Evolutionary conservation across 2,797 vertebrate genomes (phyloP).

Genomic region (Lacerta viridis): DNA sequence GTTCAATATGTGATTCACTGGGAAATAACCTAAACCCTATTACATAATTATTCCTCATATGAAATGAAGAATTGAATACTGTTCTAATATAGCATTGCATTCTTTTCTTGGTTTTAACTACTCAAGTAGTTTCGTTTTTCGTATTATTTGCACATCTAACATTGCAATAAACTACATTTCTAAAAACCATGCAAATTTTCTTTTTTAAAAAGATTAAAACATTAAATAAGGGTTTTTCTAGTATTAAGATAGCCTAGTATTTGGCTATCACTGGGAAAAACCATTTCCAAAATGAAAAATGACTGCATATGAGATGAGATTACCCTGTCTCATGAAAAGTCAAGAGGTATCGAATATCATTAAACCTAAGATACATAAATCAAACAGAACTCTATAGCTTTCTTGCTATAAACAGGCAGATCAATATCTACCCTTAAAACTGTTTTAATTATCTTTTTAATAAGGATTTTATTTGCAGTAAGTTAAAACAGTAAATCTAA

Average conservation of each 20-base stretch:
- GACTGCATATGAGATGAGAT: not conserved
- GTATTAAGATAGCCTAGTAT: not conserved
- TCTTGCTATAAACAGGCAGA: not conserved
- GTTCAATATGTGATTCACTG: too few species aligned
- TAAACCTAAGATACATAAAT: conserved; percentile 11
- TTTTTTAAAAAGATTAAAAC: not conserved
- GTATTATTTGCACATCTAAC: not conserved
- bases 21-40: not conserved
- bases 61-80: not conserved
- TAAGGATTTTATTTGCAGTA: conserved; percentile 28
- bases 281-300: conserved; percentile 35
- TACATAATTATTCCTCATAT: not conserved
- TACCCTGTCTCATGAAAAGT: not conserved
- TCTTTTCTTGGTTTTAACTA: conserved; percentile 16
- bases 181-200: not conserved
- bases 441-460: conserved; percentile 25
- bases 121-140: not conserved
- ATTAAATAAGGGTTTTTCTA: not conserved
- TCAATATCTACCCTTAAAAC: not conserved
- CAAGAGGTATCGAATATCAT: not conserved
- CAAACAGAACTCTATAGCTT: not conserved
- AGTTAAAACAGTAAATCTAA: conserved; percentile 48
- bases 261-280: not conserved
- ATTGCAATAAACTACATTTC: not conserved
- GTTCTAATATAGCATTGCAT: not conserved